Conservation (phyloP, 1,140 invertebrate species). For the Drosophila nebulosa region DNA sequence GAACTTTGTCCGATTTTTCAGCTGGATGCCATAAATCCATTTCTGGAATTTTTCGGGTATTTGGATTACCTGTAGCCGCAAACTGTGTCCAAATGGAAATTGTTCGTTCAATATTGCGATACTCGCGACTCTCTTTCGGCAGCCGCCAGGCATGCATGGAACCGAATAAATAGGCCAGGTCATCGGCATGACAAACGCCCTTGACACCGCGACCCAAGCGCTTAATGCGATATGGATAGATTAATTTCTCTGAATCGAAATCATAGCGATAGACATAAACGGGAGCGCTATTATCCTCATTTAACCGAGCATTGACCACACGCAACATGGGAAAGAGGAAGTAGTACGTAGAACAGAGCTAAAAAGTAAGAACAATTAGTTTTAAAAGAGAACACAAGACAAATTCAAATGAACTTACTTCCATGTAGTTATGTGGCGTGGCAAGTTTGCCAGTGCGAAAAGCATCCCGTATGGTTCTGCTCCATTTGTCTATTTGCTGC, state of each 20-base stretch:
- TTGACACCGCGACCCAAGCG: slow-evolving; percentile 71
- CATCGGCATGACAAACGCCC: slow-evolving; percentile 84
- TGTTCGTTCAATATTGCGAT: slow-evolving; percentile 75
- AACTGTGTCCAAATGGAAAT: slow-evolving; percentile 81
- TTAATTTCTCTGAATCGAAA: slow-evolving; percentile 74
- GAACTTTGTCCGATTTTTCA: slow-evolving; percentile 49
- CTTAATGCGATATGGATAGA: slow-evolving; percentile 76
- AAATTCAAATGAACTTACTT: too few relatives aligned
- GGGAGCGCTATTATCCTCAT: slow-evolving; percentile 69
- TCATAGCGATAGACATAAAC: slow-evolving; percentile 81
- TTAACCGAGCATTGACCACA: slow-evolving; percentile 64
- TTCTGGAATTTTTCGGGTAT: slow-evolving; percentile 64
- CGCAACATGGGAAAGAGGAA: slow-evolving; percentile 80
- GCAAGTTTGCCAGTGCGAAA: slow-evolving; percentile 55
- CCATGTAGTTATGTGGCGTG: slow-evolving; percentile 64
- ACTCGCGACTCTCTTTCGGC: slow-evolving; percentile 72
- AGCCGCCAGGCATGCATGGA: slow-evolving; percentile 79
- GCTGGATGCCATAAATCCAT: slow-evolving; percentile 68
- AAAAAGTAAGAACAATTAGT: too few relatives aligned
- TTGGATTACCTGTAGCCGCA: slow-evolving; percentile 79
- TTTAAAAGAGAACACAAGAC: too few relatives aligned
- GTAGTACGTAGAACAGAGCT: slow-evolving; percentile 71
- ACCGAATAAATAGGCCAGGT: slow-evolving; percentile 84
- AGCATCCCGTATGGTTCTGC: slow-evolving; percentile 43
- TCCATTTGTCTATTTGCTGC: slow-evolving; percentile 41